These are phyloP conservation scores for Rhamnusium bicolor DNA, from an alignment of 2,888 invertebrate species.

Conservation along the genomic window DNA sequence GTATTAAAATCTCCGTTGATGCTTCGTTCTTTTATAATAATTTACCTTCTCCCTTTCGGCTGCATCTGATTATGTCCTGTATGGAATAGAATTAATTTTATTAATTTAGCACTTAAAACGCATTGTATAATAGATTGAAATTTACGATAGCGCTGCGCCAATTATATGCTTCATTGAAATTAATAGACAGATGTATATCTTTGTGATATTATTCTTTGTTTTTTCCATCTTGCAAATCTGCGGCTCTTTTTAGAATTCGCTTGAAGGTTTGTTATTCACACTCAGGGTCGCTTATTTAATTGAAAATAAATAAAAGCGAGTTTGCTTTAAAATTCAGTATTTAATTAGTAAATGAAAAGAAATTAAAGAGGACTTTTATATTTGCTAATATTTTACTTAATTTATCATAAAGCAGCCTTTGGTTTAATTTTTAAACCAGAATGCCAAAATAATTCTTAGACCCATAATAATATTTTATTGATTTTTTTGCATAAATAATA, in stretches of 20 bases:
- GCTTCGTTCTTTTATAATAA: slow-evolving; percentile 15
- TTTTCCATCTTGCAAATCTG: background rate
- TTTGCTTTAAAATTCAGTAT: too few species aligned
- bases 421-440: too few species aligned
- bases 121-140: slow-evolving; percentile 19
- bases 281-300: too few species aligned
- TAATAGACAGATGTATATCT: slow-evolving; percentile 5
- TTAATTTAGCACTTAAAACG: slow-evolving; percentile 8
- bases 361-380: too few species aligned
- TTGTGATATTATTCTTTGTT: background rate
- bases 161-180: slow-evolving; percentile 24
- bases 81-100: slow-evolving; percentile 7
- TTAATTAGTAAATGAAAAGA: too few species aligned
- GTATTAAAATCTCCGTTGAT: slow-evolving; percentile 1
- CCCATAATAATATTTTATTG: too few species aligned
- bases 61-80: background rate
- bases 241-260: background rate
- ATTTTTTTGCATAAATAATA: too few species aligned
- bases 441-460: too few species aligned
- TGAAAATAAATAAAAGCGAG: too few species aligned
- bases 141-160: slow-evolving; percentile 1
- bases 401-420: too few species aligned
- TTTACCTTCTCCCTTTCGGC: slow-evolving; percentile 1
- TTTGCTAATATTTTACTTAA: too few species aligned
- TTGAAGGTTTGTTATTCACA: too few species aligned